Percentiles rank a stretch among this genome's conserved stretches.
Evolutionary conservation across 2,113 vertebrate genomes (phyloP).

Genomic region (Siniperca chuatsi): DNA sequence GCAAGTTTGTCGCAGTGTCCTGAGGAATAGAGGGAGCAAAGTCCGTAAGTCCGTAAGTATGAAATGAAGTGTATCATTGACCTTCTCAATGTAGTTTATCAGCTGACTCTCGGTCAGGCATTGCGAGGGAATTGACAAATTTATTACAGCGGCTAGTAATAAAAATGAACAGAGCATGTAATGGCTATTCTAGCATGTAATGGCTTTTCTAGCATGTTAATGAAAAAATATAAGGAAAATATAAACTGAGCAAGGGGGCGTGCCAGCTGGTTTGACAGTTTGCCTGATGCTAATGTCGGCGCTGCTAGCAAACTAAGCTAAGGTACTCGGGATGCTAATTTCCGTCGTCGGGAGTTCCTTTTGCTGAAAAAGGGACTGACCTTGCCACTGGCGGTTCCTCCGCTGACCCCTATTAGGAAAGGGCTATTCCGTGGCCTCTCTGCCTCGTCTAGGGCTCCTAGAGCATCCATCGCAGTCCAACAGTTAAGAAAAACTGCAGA

Average conservation of each 20-base stretch:
- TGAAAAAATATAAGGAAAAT: neutral
- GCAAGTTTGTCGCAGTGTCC: too few species aligned
- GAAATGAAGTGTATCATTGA: neutral
- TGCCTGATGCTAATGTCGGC: neutral
- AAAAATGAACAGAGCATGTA: neutral
- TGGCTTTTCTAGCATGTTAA: rapidly evolving
- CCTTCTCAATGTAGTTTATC: conserved; percentile 2
- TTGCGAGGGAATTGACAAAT: neutral
- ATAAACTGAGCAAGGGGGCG: conserved; percentile 19
- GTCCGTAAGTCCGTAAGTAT: neutral
- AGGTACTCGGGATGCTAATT: conserved; percentile 41
- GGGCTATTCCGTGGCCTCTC: conserved; percentile 88
- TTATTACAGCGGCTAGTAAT: conserved; percentile 5
- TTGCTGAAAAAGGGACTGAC: conserved; percentile 67
- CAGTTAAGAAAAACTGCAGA: neutral
- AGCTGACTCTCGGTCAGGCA: neutral
- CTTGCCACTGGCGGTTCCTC: conserved; percentile 95
- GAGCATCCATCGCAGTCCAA: conserved; percentile 81
- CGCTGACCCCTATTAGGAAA: conserved; percentile 94
- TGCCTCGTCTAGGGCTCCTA: conserved; percentile 69
- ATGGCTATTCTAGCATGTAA: rapidly evolving
- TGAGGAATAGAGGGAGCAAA: neutral
- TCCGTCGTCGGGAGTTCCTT: neutral
- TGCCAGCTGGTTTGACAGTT: conserved; percentile 40
- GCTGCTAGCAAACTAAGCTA: conserved; percentile 34